A percentile compares a stretch with the other conserved stretches of the same genome.
These are phyloP conservation scores for Trachurus trachurus DNA, from an alignment of 2,797 vertebrate species.

Conservation along the genomic window DNA sequence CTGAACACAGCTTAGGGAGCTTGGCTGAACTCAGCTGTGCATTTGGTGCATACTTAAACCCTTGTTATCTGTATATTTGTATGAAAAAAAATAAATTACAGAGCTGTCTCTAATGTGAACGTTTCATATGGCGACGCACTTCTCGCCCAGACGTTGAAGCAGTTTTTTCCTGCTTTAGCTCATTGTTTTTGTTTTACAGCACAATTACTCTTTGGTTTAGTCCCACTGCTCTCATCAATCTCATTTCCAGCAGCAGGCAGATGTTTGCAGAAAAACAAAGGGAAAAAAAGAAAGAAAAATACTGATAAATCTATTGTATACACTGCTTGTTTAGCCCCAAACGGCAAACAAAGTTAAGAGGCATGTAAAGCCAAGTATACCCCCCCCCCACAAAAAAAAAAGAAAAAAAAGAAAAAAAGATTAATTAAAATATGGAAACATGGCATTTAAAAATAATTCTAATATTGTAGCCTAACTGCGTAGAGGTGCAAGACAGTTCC, in stretches of 20 bases:
- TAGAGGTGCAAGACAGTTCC: not conserved
- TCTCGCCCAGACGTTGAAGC: not conserved
- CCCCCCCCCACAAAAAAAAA: no score
- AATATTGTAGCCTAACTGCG: not conserved
- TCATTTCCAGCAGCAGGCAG: not conserved
- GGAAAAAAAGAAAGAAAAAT: not conserved
- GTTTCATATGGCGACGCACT: not conserved
- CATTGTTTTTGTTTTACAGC: not conserved
- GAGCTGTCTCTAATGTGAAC: not conserved
- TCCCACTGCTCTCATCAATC: not conserved
- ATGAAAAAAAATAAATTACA: not conserved
- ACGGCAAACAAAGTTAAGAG: not conserved
- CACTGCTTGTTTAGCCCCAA: not conserved
- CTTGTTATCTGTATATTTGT: conserved; percentile 16
- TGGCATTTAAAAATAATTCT: no score
- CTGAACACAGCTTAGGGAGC: conserved; percentile 45
- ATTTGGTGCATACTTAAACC: conserved; percentile 35
- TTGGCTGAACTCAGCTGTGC: conserved; percentile 18
- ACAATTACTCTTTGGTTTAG: not conserved
- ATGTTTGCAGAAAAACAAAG: not conserved
- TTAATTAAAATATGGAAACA: no score
- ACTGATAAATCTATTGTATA: not conserved
- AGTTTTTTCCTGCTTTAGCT: not conserved
- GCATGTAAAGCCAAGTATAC: no score
- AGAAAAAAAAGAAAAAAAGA: no score